Conservation (phyloP, 2,113 vertebrate species). For the Ploceus nigricollis region DNA sequence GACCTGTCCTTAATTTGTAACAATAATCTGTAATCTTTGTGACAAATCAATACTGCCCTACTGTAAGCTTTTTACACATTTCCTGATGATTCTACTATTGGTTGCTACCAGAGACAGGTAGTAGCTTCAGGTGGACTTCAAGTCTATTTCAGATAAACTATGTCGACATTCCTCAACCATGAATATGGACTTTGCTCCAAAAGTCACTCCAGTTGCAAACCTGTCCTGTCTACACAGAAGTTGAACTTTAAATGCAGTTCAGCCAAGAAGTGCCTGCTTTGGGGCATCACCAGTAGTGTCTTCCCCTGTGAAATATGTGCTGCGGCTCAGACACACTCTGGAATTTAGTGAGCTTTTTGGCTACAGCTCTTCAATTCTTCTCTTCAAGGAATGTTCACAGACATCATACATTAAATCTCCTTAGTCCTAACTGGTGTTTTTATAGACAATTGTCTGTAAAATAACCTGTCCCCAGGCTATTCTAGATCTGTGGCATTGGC, state of each 20-base stretch:
- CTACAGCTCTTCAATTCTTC: neutral
- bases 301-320: neutral
- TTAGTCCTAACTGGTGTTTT: constrained; percentile 15
- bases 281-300: neutral
- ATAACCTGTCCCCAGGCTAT: constrained; percentile 21
- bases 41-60: neutral
- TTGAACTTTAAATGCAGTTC: neutral
- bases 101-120: neutral
- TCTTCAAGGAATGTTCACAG: neutral
- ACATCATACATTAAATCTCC: constrained; percentile 30
- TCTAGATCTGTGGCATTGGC: neutral
- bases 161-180: neutral
- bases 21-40: neutral
- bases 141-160: neutral
- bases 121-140: neutral
- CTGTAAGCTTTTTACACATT: neutral
- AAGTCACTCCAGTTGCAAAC: neutral
- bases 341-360: neutral
- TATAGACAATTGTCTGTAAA: constrained; percentile 17
- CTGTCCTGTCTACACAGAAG: neutral
- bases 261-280: neutral
- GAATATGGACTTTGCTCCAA: neutral
- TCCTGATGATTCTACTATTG: neutral
- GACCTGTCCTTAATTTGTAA: neutral
- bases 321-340: neutral